Evolutionary conservation across 2,888 invertebrate genomes (phyloP).

Genomic region (Mallateleia sp.): DNA sequence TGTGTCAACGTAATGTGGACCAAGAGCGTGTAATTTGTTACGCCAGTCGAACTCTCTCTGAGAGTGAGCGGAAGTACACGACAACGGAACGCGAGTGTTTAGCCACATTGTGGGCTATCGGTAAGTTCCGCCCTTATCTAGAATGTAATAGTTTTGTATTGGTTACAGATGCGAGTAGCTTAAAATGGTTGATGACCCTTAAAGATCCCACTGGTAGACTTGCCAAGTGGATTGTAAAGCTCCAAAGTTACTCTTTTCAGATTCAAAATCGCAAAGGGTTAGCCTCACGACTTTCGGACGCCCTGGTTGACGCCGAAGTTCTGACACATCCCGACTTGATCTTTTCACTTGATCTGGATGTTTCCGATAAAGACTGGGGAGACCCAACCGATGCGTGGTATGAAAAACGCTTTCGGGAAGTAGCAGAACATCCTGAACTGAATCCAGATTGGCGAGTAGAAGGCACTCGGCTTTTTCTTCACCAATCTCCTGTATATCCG

Average conservation of each 20-base stretch:
- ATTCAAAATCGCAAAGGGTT: neutral
- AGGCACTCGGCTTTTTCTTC: neutral
- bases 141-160: neutral
- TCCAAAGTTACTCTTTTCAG: neutral
- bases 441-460: neutral
- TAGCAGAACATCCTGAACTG: too few relatives aligned
- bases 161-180: slow-evolving; percentile 44
- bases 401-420: too few relatives aligned
- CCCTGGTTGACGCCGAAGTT: neutral
- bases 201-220: neutral
- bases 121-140: neutral
- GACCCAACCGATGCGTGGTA: too few relatives aligned
- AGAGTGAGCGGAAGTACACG: neutral
- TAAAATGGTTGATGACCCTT: slow-evolving; percentile 21
- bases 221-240: neutral
- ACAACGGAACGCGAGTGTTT: neutral
- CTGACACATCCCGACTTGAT: too few relatives aligned
- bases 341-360: too few relatives aligned
- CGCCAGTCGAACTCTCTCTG: neutral
- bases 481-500: neutral
- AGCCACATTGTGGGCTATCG: neutral
- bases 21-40: too few relatives aligned
- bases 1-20: too few relatives aligned
- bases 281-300: neutral
- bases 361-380: too few relatives aligned